phyloP scores from a whole-genome alignment of 2,113 vertebrate species.

The Dendropsophus ebraccatus region DNA sequence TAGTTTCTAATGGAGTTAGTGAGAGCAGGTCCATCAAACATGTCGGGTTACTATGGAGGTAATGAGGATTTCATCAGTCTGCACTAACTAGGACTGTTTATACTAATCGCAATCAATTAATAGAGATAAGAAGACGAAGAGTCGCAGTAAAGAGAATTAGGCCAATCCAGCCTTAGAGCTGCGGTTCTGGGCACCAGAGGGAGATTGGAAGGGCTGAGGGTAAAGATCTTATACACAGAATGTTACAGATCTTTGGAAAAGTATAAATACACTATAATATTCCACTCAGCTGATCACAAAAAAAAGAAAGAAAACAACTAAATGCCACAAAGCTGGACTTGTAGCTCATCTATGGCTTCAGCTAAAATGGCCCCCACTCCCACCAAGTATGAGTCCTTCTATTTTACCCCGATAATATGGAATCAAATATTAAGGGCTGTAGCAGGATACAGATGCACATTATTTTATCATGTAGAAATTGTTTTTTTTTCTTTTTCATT shows the following conservation, averaged over 20 bases:
- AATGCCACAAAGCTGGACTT: not conserved
- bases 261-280: not conserved
- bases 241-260: not conserved
- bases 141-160: conserved; percentile 19
- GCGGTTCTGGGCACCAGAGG: not conserved
- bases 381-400: not conserved
- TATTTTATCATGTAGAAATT: too few relatives aligned
- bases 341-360: not conserved
- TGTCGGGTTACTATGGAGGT: not conserved
- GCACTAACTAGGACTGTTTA: not conserved
- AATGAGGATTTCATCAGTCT: conserved; percentile 12
- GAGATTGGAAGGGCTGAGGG: not conserved
- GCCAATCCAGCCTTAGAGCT: not conserved
- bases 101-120: not conserved
- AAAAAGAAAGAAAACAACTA: too few relatives aligned
- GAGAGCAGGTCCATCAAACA: not conserved
- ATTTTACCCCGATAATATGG: too few relatives aligned
- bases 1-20: not conserved
- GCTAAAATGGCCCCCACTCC: not conserved
- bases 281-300: not conserved
- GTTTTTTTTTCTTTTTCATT: too few relatives aligned
- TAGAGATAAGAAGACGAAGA: not conserved
- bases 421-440: too few relatives aligned
- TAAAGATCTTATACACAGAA: not conserved
- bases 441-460: too few relatives aligned